Evolutionary conservation across 2,113 vertebrate genomes (phyloP).

Genomic region (Brachionichthys hirsutus): DNA sequence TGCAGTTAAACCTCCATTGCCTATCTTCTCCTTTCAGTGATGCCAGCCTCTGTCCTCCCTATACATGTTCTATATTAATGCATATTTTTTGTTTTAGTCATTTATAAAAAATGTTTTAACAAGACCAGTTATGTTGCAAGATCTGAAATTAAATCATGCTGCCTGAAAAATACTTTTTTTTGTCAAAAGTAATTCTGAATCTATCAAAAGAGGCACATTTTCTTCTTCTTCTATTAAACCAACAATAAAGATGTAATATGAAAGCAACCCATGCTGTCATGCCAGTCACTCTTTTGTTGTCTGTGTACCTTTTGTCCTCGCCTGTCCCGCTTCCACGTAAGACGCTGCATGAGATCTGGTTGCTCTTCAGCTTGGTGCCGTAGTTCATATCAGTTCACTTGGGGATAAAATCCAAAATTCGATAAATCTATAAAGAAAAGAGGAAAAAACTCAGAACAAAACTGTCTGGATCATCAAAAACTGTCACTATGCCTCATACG

Average conservation of each 20-base stretch:
- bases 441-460: too few species aligned
- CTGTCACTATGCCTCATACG: too few species aligned
- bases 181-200: conserved; percentile 57
- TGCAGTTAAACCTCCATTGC: conserved; percentile 46
- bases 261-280: conserved; percentile 24
- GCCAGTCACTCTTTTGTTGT: conserved; percentile 19
- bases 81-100: conserved; percentile 18
- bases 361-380: not conserved
- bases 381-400: too few species aligned
- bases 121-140: conserved; percentile 50
- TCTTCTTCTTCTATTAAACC: conserved; percentile 71
- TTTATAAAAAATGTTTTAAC: conserved; percentile 41
- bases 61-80: conserved; percentile 14
- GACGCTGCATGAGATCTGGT: conserved; percentile 4
- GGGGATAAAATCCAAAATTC: too few species aligned
- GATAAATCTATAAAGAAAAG: too few species aligned
- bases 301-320: conserved; percentile 2
- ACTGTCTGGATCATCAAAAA: too few species aligned
- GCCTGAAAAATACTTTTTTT: conserved; percentile 56
- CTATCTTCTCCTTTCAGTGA: conserved; percentile 35
- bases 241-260: conserved; percentile 68
- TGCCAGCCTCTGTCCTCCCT: conserved; percentile 24
- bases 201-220: conserved; percentile 56
- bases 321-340: conserved; percentile 10
- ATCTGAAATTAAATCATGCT: conserved; percentile 67